Evolutionary conservation across 2,113 vertebrate genomes (phyloP).

Genomic region (Lathamus discolor): DNA sequence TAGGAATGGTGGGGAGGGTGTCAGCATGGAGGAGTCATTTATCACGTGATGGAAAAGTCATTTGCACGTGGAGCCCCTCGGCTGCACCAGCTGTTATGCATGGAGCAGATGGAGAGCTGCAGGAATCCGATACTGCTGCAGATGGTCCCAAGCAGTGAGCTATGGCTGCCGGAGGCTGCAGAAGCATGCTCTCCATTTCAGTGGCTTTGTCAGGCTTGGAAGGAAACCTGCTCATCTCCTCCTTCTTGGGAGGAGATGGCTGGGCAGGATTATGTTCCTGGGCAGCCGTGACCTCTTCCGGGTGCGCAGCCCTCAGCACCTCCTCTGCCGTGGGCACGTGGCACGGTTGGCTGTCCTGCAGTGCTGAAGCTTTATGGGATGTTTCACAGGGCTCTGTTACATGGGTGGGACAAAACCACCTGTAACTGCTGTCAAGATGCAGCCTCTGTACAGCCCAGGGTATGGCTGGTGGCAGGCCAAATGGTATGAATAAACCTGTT

Average conservation of each 20-base stretch:
- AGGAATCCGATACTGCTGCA: background rate
- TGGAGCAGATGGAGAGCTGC: background rate
- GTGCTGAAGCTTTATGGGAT: background rate
- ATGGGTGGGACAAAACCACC: background rate
- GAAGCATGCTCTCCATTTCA: background rate
- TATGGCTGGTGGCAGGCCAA: background rate
- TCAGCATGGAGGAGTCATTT: background rate
- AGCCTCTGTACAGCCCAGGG: background rate
- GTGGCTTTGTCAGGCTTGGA: background rate
- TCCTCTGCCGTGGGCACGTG: accelerated
- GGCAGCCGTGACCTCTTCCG: background rate
- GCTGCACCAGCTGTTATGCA: background rate
- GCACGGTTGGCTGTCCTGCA: background rate
- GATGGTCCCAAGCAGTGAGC: background rate
- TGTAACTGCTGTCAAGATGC: background rate
- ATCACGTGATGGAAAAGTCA: slow-evolving; percentile 9
- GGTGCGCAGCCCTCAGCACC: accelerated
- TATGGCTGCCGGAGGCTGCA: background rate
- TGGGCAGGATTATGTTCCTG: background rate
- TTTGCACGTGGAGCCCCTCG: background rate
- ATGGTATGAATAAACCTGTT: background rate
- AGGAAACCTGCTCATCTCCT: background rate
- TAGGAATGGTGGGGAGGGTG: background rate
- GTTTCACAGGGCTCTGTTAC: background rate
- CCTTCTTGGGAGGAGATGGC: background rate